Evolutionary conservation across 2,888 invertebrate species (phyloP).

Genomic region (Anticlea derivata): DNA sequence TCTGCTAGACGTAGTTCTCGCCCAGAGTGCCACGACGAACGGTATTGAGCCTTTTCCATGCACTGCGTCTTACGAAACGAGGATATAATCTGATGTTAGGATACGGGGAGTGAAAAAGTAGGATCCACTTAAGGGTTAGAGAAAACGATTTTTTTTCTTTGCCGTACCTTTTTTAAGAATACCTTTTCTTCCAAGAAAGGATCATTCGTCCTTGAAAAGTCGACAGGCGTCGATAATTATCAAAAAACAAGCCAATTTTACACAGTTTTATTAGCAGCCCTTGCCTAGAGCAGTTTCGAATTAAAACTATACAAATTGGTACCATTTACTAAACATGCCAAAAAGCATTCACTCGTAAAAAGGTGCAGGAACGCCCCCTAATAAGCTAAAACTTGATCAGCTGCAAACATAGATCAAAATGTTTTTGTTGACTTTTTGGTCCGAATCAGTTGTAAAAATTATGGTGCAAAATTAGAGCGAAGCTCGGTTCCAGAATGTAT

Average conservation of each 20-base stretch:
- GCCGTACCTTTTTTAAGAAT: slow-evolving; percentile 5
- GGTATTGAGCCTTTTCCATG: no score
- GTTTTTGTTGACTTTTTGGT: slow-evolving; percentile 8
- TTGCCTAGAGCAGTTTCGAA: slow-evolving; percentile 22
- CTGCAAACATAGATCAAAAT: slow-evolving; percentile 15
- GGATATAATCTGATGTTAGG: no score
- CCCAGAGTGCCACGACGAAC: no score
- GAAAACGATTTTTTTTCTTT: neutral
- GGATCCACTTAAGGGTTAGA: no score
- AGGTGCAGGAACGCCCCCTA: slow-evolving; percentile 20
- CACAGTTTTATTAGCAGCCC: slow-evolving; percentile 14
- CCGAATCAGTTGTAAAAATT: neutral
- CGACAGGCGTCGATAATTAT: slow-evolving; percentile 25
- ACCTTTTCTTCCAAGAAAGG: slow-evolving; percentile 26
- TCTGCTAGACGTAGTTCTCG: no score
- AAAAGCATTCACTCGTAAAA: slow-evolving; percentile 13
- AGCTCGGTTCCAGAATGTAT: no score
- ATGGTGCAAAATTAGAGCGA: neutral
- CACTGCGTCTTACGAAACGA: no score
- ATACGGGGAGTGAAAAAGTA: no score
- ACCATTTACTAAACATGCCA: slow-evolving; percentile 21
- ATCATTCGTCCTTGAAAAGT: slow-evolving; percentile 14
- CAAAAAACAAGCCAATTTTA: slow-evolving; percentile 25
- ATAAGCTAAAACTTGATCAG: slow-evolving; percentile 12
- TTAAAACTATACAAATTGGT: slow-evolving; percentile 26